Percentiles rank a stretch among this genome's conserved stretches.
phyloP scores from a whole-genome alignment of 2,888 invertebrate species.

The Lasioglossum pauxillum region DNA sequence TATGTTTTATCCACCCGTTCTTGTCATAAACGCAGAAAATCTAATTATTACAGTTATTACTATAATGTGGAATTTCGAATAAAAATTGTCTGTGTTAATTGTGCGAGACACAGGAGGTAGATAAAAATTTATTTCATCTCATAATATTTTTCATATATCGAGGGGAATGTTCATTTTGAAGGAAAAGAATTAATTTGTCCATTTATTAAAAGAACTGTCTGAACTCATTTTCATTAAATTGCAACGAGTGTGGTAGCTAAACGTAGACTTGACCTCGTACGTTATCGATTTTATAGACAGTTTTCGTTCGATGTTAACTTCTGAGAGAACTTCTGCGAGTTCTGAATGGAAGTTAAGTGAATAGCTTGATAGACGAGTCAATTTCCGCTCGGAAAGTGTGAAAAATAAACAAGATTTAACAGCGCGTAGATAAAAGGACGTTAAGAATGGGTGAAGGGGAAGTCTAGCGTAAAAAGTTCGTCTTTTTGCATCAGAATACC shows the following conservation, averaged over 20 bases:
- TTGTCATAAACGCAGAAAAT: not conserved
- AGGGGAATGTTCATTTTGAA: not conserved
- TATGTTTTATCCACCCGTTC: not conserved
- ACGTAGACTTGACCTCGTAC: no score
- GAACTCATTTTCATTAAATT: not conserved
- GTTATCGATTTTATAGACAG: not conserved
- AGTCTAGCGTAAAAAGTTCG: not conserved
- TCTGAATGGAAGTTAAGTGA: not conserved
- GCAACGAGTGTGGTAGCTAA: not conserved
- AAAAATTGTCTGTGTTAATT: not conserved
- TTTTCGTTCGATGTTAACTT: not conserved
- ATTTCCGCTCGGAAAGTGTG: not conserved
- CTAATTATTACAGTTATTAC: not conserved
- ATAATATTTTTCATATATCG: not conserved
- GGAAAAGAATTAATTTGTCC: not conserved
- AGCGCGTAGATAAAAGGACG: not conserved
- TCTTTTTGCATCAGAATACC: not conserved
- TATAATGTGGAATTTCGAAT: not conserved
- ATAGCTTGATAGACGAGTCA: constrained; percentile 1
- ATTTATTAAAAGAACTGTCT: not conserved
- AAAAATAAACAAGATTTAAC: constrained; percentile 7
- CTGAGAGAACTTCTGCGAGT: not conserved
- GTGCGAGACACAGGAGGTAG: not conserved
- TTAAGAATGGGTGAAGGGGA: not conserved
- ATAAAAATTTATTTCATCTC: not conserved